phyloP scores from a whole-genome alignment of 2,888 invertebrate genomes.

The Lithophane leautieri region DNA sequence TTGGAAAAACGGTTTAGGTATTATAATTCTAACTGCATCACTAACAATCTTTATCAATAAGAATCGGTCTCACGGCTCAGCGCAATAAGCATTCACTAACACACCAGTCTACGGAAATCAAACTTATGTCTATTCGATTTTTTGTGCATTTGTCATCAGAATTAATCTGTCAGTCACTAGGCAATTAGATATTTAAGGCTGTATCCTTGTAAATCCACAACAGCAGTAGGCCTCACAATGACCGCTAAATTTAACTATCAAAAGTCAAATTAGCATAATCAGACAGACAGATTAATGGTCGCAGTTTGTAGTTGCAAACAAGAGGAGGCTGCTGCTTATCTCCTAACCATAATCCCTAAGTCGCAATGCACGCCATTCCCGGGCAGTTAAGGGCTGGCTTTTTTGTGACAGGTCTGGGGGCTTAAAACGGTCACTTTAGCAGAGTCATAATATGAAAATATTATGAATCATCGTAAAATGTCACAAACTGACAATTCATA shows the following conservation, averaged over 20 bases:
- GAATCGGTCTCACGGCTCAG: background rate
- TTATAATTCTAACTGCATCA: background rate
- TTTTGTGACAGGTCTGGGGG: background rate
- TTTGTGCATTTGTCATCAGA: background rate
- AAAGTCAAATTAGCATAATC: conserved; percentile 44
- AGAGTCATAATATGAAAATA: too few relatives aligned
- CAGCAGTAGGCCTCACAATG: conserved; percentile 2
- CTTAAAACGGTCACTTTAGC: too few relatives aligned
- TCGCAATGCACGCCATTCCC: background rate
- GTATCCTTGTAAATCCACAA: background rate
- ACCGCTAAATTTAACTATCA: conserved; percentile 25
- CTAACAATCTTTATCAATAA: background rate
- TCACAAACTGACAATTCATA: too few relatives aligned
- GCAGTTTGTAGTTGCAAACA: conserved; percentile 32
- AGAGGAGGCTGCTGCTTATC: conserved; percentile 21
- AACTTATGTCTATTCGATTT: background rate
- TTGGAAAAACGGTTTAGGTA: background rate
- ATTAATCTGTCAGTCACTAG: background rate
- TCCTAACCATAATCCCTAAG: conserved; percentile 20
- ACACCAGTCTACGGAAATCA: background rate
- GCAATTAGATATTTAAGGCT: background rate
- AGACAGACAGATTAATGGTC: conserved; percentile 34
- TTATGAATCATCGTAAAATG: too few relatives aligned
- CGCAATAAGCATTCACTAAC: background rate
- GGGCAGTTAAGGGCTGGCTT: background rate